Evolutionary conservation across 2,888 invertebrate species (phyloP).

Genomic region (Macrophya annulata): DNA sequence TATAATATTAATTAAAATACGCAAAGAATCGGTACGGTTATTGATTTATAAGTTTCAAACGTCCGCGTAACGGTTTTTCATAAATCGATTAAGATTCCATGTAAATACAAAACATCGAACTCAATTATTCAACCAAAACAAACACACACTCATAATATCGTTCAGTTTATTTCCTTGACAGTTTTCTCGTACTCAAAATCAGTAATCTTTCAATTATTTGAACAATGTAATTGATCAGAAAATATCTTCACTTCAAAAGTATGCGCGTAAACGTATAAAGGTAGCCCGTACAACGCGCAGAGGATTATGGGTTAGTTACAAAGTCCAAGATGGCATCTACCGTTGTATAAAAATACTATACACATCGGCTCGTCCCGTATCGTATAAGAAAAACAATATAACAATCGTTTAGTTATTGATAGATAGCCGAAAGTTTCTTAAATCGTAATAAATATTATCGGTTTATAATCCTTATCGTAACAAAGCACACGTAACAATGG

Average conservation of each 20-base stretch:
- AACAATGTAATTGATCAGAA: background rate
- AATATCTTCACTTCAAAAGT: background rate
- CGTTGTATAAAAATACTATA: constrained; percentile 4
- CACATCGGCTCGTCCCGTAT: background rate
- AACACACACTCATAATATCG: background rate
- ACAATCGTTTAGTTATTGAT: background rate
- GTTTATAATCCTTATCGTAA: constrained; percentile 38
- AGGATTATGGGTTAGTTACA: background rate
- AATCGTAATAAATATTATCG: constrained; percentile 41
- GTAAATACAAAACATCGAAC: background rate
- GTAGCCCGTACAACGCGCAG: background rate
- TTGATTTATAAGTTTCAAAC: background rate
- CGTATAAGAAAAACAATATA: background rate
- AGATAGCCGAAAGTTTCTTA: constrained; percentile 9
- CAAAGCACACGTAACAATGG: constrained; percentile 60
- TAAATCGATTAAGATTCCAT: background rate
- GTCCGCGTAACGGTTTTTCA: background rate
- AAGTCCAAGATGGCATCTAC: constrained; percentile 31
- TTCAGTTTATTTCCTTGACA: background rate
- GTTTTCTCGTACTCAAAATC: background rate
- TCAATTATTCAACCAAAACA: background rate
- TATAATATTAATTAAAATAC: too few species aligned
- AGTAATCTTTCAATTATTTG: background rate
- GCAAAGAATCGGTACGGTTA: background rate
- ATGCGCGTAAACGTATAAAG: background rate